Base-by-base conservation (phyloP, 2,888 invertebrate genomes). In the Tenthredo livida region DNA sequence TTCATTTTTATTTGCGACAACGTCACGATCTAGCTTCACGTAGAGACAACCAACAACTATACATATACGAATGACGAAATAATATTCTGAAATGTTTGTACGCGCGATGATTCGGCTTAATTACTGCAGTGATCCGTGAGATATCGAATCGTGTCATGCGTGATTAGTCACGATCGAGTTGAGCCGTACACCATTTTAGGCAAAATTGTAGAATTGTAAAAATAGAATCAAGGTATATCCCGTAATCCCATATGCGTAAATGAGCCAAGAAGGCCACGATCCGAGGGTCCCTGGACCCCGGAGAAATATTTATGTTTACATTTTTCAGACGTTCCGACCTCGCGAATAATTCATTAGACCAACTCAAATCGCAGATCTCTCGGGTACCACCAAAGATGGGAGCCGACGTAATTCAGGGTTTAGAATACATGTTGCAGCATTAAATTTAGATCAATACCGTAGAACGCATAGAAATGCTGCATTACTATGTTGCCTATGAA, bases 151-250 rank as follows among this genome's bases (percentile, higher is more conserved):
- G 33, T 54, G 47, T 50, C 47, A 29, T 33, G 54, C n/a, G 25
- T 17, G 29, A 54, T 77, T 33, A 54, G 29, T 50, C 54, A 50
- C 10, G n/a, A n/a, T n/a, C n/a, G 1, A 29, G 33, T 54, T 17
- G 7, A 33, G 77, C 33, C 29, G 54, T 77, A 54, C 75, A 77
- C 75, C 77, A 54, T 77, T 77, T 77, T 77, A 50, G 77, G 77
- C 29, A 25, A 77, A 77, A 54, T 54, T 54, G 50, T 50, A 25
- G 54, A 77, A 54, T 54, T 54, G 50, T 50, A 77, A 77, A 50
- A 77, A 33, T 77, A 77, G 77, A 77, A 33, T 33, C 50, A 50
- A 54, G 77, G 77, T 77, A 54, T 29, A 33, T 33, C 43, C 72
- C 67, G 67, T 33, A 73, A 43, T 73, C n/a, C 43, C 40, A 43